phyloP scores from a whole-genome alignment of 1,140 invertebrate genomes.

The Portunus trituberculatus region DNA sequence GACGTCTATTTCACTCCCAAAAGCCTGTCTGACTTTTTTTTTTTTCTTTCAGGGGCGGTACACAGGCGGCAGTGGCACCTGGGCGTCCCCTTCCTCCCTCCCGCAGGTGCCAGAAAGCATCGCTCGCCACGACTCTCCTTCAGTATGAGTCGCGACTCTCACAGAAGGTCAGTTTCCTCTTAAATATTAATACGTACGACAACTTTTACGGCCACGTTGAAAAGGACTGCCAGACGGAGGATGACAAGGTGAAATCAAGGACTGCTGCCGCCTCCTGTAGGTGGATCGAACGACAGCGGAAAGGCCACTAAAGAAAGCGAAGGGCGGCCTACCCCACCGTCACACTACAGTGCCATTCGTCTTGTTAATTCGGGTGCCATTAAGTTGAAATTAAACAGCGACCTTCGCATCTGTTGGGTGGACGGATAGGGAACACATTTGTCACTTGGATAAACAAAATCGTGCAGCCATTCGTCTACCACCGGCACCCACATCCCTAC shows the following conservation, averaged over 20 bases:
- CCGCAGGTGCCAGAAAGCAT: constrained; percentile 41
- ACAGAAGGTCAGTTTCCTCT: neutral
- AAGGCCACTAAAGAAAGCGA: constrained; percentile 57
- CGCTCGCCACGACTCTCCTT: neutral
- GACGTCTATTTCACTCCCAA: constrained; percentile 54
- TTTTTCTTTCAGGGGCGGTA: constrained; percentile 34
- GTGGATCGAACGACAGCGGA: constrained; percentile 32
- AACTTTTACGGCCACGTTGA: neutral
- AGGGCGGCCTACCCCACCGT: constrained; percentile 47
- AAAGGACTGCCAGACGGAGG: neutral
- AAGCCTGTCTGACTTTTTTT: constrained; percentile 50
- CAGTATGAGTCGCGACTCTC: neutral
- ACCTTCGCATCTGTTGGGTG: constrained; percentile 75
- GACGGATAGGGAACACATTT: constrained; percentile 76
- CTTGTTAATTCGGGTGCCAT: constrained; percentile 77
- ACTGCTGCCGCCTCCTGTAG: neutral
- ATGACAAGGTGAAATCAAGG: constrained; percentile 2
- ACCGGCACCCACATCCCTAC: constrained; percentile 54
- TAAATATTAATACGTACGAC: constrained; percentile 24
- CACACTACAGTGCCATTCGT: constrained; percentile 76
- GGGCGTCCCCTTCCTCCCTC: neutral
- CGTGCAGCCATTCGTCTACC: constrained; percentile 67
- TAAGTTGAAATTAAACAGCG: constrained; percentile 77
- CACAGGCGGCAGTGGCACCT: constrained; percentile 54
- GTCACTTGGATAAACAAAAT: constrained; percentile 77